These are phyloP conservation scores for Octopus sinensis DNA, from an alignment of 1,140 invertebrate species.

Conservation along the genomic window DNA sequence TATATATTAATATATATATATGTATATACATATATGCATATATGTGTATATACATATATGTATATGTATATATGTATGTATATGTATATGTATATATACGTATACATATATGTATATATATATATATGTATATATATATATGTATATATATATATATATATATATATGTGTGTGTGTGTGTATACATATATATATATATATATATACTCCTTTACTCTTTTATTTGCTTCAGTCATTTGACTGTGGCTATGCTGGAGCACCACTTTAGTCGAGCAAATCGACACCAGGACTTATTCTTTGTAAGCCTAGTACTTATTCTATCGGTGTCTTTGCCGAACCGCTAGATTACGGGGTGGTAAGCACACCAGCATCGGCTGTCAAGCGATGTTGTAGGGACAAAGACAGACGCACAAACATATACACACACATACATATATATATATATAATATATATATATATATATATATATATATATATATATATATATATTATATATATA, in stretches of 20 bases:
- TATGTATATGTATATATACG: slow-evolving; percentile 15
- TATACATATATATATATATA: slow-evolving; percentile 6
- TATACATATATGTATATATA: slow-evolving; percentile 17
- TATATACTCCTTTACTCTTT: not conserved
- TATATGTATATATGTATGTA: slow-evolving; percentile 9
- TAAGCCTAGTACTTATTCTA: not conserved
- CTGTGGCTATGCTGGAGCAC: not conserved
- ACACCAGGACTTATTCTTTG: not conserved
- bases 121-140: slow-evolving; percentile 17
- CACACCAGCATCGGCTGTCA: no score
- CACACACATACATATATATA: no score
- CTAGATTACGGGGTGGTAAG: no score
- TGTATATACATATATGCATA: slow-evolving; percentile 16
- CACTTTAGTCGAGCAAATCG: not conserved
- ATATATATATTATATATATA: no score
- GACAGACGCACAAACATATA: no score
- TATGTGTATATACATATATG: slow-evolving; percentile 8
- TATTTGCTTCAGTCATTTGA: not conserved
- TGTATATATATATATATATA: slow-evolving; percentile 12
- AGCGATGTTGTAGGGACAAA: no score
- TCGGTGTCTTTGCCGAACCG: no score
- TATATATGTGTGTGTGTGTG: slow-evolving; percentile 7
- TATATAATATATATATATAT: no score
- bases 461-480: no score
- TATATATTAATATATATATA: not conserved